Base-by-base conservation (phyloP, 1,140 invertebrate genomes). In the Diabrotica undecimpunctata region DNA sequence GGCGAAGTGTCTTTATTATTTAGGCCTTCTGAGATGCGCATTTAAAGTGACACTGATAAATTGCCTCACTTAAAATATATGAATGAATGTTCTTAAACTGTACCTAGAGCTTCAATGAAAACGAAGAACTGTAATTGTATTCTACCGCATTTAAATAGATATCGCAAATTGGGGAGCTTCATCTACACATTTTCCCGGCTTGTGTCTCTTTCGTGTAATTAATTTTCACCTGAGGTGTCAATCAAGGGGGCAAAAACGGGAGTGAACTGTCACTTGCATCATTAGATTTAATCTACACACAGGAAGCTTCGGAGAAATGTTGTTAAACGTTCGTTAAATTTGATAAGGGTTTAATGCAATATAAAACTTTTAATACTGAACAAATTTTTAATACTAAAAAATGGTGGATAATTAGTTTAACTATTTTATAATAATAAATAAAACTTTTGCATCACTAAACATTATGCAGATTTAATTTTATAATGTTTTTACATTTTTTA, bases 21-120 rank as follows among this genome's bases (percentile, higher is more conserved):
- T 46, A 46, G 41, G 8, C 41, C 41, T 46, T 25, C 6, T 46
- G 41, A 46, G 41, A 46, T n/a, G 41, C 41, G 41, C 41, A 46
- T 46, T 46, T 46, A 46, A 46, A 46, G n/a, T 46, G 41, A 46
- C 41, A 46, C 41, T 46, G 41, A 46, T 46, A 46, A 46, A 46
- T 46, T 46, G 41, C 41, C n/a, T n/a, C 41, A 46, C 41, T 46
- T 46, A 46, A 46, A 46, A 46, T 46, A n/a, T 46, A 46, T 46
- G 41, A 46, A 46, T n/a, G 41, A 46, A 46, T 46, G 41, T 46
- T 46, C 41, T 46, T 10, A 46, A 46, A n/a, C 2, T 46, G 41
- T 46, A 46, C 41, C 41, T 46, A 46, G 41, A 46, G 41, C 25
- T 25, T 46, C 8, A n/a, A 46, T 46, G 41, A 46, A 46, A 46